Evolutionary conservation across 2,797 vertebrate genomes (phyloP).

Genomic region (Heterohyrax brucei): DNA sequence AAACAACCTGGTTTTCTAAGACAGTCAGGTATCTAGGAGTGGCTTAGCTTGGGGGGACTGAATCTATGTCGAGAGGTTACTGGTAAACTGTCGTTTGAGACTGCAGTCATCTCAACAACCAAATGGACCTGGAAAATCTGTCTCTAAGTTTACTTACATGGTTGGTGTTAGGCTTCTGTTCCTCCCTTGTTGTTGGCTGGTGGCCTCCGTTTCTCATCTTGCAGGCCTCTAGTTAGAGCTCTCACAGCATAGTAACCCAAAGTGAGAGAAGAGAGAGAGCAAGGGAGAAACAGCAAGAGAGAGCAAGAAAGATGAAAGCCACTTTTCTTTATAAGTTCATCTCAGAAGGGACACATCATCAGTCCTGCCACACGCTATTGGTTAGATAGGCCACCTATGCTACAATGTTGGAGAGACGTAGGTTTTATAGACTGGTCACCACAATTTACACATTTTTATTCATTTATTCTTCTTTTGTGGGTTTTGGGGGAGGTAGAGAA

Average conservation of each 20-base stretch:
- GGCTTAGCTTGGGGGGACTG: background rate
- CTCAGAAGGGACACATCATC: background rate
- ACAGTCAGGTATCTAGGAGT: background rate
- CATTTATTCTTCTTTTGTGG: background rate
- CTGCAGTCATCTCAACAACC: background rate
- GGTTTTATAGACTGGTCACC: fast-evolving
- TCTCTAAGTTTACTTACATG: background rate
- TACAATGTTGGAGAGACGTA: background rate
- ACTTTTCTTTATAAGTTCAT: background rate
- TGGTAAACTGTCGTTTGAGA: background rate
- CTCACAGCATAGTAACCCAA: background rate
- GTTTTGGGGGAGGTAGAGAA: background rate
- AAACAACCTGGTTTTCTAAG: background rate
- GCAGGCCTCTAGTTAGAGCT: background rate
- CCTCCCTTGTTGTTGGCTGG: background rate
- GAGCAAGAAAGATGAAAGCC: background rate
- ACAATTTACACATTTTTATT: background rate
- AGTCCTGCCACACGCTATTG: background rate
- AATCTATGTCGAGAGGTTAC: background rate
- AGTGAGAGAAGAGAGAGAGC: background rate
- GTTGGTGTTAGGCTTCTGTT: background rate
- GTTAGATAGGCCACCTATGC: background rate
- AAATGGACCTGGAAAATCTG: background rate
- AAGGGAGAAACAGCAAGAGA: too few relatives aligned
- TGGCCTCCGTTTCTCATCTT: background rate